Conservation (phyloP, 2,888 invertebrate species). For the Campopleginae sp. region DNA sequence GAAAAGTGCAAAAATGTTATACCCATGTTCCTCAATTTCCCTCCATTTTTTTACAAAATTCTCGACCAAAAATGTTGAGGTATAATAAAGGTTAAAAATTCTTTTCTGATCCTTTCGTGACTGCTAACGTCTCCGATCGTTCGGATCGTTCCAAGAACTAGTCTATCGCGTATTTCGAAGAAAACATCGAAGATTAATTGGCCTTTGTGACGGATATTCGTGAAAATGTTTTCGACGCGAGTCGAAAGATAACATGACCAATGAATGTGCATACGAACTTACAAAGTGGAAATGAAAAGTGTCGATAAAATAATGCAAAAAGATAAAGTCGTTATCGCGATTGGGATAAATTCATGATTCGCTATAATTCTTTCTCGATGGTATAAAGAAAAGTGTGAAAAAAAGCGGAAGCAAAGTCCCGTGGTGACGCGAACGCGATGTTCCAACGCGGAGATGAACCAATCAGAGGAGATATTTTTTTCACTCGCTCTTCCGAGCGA, state of each 20-base stretch:
- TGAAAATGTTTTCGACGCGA: constrained; percentile 9
- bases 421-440: not conserved
- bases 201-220: not conserved
- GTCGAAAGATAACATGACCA: not conserved
- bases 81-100: too few species aligned
- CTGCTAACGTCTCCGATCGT: too few species aligned
- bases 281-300: not conserved
- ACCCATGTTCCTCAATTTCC: too few species aligned
- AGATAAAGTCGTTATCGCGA: not conserved
- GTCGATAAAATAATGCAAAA: not conserved
- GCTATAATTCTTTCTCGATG: not conserved
- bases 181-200: not conserved
- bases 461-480: not conserved
- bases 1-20: too few species aligned
- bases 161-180: too few species aligned
- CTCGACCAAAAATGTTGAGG: too few species aligned
- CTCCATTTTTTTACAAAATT: too few species aligned
- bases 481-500: not conserved
- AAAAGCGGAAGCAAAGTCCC: not conserved
- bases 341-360: not conserved
- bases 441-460: not conserved
- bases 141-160: too few species aligned
- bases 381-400: not conserved
- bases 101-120: not conserved
- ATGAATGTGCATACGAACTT: not conserved